Conservation (phyloP, 2,113 vertebrate genomes). For the Bubalus kerabau region DNA sequence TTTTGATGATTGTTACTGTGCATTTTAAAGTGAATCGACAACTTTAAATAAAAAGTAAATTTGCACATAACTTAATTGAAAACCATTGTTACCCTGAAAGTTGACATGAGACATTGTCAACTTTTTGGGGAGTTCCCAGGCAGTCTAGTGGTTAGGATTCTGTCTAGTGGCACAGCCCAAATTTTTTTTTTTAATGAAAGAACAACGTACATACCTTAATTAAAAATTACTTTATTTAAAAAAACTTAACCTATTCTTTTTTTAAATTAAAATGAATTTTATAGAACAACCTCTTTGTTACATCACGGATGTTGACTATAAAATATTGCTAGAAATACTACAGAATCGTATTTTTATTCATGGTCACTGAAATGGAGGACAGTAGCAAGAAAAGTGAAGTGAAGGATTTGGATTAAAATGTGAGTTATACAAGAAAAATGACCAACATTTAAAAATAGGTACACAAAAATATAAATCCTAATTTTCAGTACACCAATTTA, state of each 20-base stretch:
- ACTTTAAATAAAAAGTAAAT: not conserved
- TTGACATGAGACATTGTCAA: not conserved
- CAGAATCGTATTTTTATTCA: not conserved
- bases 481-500: not conserved
- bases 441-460: not conserved
- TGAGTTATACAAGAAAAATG: not conserved
- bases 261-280: not conserved
- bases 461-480: slow-evolving; percentile 10
- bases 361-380: not conserved
- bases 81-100: not conserved
- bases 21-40: not conserved
- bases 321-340: slow-evolving; percentile 23
- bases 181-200: not conserved
- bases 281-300: not conserved
- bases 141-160: not conserved
- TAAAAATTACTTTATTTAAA: not conserved
- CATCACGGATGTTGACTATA: not conserved
- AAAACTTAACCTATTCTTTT: not conserved
- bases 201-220: not conserved
- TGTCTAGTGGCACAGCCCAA: not conserved
- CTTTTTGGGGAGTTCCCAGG: not conserved
- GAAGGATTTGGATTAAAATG: not conserved
- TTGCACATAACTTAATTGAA: not conserved
- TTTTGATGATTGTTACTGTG: not conserved
- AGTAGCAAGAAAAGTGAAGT: not conserved